These are phyloP conservation scores for Menidia beryllina DNA, from an alignment of 2,113 vertebrate species.

Conservation along the genomic window DNA sequence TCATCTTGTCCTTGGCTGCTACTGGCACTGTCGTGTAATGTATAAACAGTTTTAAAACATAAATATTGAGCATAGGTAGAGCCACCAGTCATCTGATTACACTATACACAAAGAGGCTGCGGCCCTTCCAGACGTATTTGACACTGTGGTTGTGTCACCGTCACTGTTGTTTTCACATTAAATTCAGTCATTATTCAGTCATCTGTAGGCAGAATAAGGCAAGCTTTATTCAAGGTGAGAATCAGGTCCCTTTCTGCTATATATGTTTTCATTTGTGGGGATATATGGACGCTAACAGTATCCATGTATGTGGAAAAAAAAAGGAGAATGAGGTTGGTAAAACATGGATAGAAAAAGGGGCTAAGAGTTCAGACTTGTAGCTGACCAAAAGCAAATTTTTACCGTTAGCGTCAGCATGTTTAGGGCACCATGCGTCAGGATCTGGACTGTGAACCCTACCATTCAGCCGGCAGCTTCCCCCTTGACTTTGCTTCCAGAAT, in stretches of 20 bases:
- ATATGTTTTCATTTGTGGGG: not conserved
- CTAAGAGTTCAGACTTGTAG: conserved; percentile 10
- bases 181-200: conserved; percentile 1
- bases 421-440: not conserved
- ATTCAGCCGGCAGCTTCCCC: not conserved
- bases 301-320: conserved; percentile 40
- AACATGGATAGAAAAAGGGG: conserved; percentile 20
- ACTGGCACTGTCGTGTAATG: conserved; percentile 32
- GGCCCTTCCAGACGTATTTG: not conserved
- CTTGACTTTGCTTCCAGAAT: not conserved
- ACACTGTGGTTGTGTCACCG: too few relatives aligned
- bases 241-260: not conserved
- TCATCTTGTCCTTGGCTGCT: conserved; percentile 2
- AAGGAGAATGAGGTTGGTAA: conserved; percentile 43
- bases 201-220: conserved; percentile 19
- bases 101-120: conserved; percentile 51
- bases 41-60: conserved; percentile 58
- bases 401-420: conserved; percentile 2
- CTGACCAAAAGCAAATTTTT: too few relatives aligned
- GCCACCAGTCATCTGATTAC: conserved; percentile 49
- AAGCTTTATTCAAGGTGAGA: not conserved
- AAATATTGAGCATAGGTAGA: conserved; percentile 54
- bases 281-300: conserved; percentile 9
- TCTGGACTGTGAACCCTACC: conserved; percentile 1
- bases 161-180: conserved; percentile 12